phyloP scores from a whole-genome alignment of 2,797 vertebrate species.

The Sebastes diploproa region DNA sequence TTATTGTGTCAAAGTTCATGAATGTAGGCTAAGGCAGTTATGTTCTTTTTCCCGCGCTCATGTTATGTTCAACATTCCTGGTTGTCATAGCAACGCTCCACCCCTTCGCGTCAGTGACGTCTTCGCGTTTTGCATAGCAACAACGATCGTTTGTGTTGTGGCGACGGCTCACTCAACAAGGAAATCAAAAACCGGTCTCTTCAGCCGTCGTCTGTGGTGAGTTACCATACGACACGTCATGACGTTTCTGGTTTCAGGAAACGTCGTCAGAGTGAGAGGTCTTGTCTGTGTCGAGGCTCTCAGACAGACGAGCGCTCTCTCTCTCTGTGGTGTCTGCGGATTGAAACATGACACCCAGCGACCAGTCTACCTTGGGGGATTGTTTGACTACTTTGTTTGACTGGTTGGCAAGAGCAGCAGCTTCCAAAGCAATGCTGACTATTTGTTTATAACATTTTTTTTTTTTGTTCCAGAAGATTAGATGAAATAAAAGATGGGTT shows the following conservation, averaged over 20 bases:
- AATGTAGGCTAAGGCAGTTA: conserved; percentile 9
- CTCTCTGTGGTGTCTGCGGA: conserved; percentile 10
- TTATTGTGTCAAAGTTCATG: conserved; percentile 40
- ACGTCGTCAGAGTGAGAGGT: conserved; percentile 46
- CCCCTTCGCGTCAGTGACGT: conserved; percentile 77
- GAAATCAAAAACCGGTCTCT: not conserved
- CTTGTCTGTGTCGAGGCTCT: not conserved
- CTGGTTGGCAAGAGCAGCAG: conserved; percentile 42
- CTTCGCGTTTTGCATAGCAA: conserved; percentile 45
- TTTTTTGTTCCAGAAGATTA: not conserved
- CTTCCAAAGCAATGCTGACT: conserved; percentile 5
- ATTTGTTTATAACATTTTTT: not conserved
- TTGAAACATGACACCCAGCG: conserved; percentile 53
- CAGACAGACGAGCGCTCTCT: not conserved
- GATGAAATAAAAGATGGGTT: not conserved
- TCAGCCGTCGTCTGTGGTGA: not conserved
- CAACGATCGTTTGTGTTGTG: conserved; percentile 39
- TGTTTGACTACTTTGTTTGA: conserved; percentile 42
- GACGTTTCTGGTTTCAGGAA: not conserved
- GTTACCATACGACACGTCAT: not conserved
- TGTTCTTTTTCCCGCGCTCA: conserved; percentile 51
- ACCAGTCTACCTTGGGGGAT: not conserved
- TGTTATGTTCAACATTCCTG: conserved; percentile 80
- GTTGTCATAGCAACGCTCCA: conserved; percentile 77
- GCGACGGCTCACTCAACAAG: not conserved